phyloP scores from a whole-genome alignment of 2,797 vertebrate species.

The Lagorchestes hirsutus region DNA sequence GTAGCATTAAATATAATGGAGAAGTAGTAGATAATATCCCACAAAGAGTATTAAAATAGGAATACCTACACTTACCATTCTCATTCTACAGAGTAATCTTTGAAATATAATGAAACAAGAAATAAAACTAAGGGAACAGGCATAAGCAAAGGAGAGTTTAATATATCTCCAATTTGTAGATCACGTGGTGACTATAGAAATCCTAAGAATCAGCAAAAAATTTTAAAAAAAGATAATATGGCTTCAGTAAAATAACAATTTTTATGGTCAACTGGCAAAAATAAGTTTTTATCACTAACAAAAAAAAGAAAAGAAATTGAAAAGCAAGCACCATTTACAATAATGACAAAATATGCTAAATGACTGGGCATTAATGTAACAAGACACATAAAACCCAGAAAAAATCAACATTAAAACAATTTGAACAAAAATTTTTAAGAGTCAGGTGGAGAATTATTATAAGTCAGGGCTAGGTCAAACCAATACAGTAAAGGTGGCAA shows the following conservation, averaged over 20 bases:
- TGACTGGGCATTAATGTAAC: neutral
- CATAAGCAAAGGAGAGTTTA: neutral
- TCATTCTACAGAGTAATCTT: neutral
- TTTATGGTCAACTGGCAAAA: neutral
- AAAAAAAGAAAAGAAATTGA: neutral
- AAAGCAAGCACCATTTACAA: neutral
- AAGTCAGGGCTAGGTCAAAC: neutral
- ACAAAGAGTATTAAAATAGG: neutral
- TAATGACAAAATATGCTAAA: neutral
- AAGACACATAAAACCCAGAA: neutral
- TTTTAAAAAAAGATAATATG: neutral
- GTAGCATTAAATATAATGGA: neutral
- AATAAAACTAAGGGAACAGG: neutral
- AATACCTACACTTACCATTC: neutral
- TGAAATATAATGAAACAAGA: neutral
- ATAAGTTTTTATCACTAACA: neutral
- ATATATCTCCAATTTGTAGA: neutral
- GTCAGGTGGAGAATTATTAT: neutral
- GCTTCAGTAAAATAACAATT: neutral
- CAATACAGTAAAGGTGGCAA: neutral
- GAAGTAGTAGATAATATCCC: neutral
- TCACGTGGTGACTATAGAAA: neutral
- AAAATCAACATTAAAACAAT: neutral
- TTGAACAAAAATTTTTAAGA: neutral
- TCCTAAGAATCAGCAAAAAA: neutral